Conservation (phyloP, 2,797 vertebrate species). For the Phrynocephalus forsythii region DNA sequence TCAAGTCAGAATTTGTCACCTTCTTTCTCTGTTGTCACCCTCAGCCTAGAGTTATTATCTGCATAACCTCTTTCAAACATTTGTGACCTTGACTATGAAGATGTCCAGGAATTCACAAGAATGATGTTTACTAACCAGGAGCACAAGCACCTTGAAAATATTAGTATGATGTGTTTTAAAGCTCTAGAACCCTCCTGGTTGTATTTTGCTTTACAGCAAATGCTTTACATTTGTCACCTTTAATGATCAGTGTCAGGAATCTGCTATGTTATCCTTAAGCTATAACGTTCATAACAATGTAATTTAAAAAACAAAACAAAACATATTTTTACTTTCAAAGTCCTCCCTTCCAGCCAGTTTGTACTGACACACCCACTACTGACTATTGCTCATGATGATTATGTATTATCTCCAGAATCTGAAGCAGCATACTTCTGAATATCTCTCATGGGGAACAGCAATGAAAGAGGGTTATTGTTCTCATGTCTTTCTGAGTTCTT, state of each 20-base stretch:
- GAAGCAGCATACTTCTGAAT: neutral
- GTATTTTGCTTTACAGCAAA: neutral
- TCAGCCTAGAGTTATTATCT: neutral
- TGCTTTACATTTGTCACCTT: constrained; percentile 1
- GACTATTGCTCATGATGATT: neutral
- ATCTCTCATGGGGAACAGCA: too few species aligned
- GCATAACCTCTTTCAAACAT: neutral
- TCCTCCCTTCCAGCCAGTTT: neutral
- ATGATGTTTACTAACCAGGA: neutral
- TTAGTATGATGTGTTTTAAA: neutral
- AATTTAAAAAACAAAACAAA: neutral
- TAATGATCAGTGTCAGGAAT: neutral
- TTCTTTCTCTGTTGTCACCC: neutral
- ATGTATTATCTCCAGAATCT: neutral
- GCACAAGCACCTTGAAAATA: neutral
- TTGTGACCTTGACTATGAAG: neutral
- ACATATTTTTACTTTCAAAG: neutral
- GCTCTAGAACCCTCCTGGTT: neutral
- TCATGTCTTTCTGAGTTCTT: neutral
- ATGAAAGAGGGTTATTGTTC: neutral
- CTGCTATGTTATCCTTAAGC: neutral
- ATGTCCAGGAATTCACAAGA: neutral
- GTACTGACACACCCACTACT: neutral
- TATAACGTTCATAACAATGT: neutral
- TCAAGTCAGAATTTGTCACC: neutral